Conservation (phyloP, 2,797 vertebrate genomes). For the Gallinago stenura region DNA sequence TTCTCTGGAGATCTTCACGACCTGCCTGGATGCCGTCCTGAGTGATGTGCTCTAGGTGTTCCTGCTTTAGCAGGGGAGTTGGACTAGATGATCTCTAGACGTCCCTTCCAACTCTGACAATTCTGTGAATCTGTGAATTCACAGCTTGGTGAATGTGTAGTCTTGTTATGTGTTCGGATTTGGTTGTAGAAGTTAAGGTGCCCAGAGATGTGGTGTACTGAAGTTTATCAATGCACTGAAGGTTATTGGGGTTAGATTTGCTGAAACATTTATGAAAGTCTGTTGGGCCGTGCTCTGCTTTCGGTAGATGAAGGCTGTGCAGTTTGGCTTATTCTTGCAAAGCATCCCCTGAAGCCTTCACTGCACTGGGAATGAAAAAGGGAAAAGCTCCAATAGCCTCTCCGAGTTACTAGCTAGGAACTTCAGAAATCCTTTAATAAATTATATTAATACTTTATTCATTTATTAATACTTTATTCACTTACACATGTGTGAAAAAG, state of each 20-base stretch:
- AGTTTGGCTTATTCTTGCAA: fast-evolving
- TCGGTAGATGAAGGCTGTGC: fast-evolving
- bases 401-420: background rate
- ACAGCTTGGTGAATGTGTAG: fast-evolving
- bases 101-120: too few relatives aligned
- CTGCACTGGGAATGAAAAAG: background rate
- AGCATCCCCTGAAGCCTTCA: fast-evolving
- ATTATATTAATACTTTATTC: background rate
- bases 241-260: background rate
- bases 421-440: background rate
- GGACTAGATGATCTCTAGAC: too few relatives aligned
- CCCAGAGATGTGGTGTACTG: background rate
- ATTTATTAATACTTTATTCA: background rate
- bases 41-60: too few relatives aligned
- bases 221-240: background rate
- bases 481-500: background rate
- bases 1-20: too few relatives aligned
- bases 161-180: background rate
- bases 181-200: background rate
- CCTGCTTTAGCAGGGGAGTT: too few relatives aligned
- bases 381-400: background rate
- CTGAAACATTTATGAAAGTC: background rate
- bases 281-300: background rate
- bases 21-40: too few relatives aligned
- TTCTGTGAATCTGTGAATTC: too few relatives aligned